These are phyloP conservation scores for Drosophila malerkotliana DNA, from an alignment of 1,140 invertebrate species.

Conservation along the genomic window DNA sequence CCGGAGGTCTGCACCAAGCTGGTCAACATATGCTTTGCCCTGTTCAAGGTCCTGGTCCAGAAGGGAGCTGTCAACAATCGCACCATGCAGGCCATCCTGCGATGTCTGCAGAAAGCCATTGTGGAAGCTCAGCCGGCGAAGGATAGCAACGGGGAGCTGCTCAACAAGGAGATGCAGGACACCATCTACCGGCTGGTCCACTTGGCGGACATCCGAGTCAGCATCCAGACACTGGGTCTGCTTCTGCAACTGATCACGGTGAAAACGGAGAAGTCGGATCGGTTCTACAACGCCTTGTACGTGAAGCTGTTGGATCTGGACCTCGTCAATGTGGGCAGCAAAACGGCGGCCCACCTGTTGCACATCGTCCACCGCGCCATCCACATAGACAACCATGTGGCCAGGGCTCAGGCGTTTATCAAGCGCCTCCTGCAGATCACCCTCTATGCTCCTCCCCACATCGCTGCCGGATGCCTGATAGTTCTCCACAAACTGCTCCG, in stretches of 20 bases:
- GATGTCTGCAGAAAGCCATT: slow-evolving; percentile 81
- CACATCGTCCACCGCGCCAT: slow-evolving; percentile 95
- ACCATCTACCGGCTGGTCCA: slow-evolving; percentile 96
- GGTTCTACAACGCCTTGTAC: slow-evolving; percentile 96
- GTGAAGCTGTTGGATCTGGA: slow-evolving; percentile 92
- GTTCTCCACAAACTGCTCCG: slow-evolving; percentile 80
- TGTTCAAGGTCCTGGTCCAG: slow-evolving; percentile 96
- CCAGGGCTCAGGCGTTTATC: slow-evolving; percentile 92
- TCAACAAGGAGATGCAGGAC: slow-evolving; percentile 85
- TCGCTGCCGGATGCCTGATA: slow-evolving; percentile 78
- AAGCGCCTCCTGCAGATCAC: slow-evolving; percentile 94
- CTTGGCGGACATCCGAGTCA: slow-evolving; percentile 91
- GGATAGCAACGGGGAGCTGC: slow-evolving; percentile 61
- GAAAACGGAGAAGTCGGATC: slow-evolving; percentile 84
- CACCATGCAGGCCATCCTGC: slow-evolving; percentile 93
- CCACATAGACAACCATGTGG: slow-evolving; percentile 89
- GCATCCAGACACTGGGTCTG: slow-evolving; percentile 94
- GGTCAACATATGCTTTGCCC: slow-evolving; percentile 96
- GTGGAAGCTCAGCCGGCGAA: slow-evolving; percentile 70
- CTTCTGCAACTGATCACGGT: slow-evolving; percentile 92
- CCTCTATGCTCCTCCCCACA: slow-evolving; percentile 68
- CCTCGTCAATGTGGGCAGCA: slow-evolving; percentile 87
- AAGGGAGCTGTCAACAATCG: slow-evolving; percentile 95
- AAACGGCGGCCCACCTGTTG: slow-evolving; percentile 92
- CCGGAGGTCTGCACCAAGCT: slow-evolving; percentile 91